A percentile compares a stretch with the other conserved stretches of the same genome.
These are phyloP conservation scores for Cuculus canorus DNA, from an alignment of 2,797 vertebrate genomes.

Conservation along the genomic window DNA sequence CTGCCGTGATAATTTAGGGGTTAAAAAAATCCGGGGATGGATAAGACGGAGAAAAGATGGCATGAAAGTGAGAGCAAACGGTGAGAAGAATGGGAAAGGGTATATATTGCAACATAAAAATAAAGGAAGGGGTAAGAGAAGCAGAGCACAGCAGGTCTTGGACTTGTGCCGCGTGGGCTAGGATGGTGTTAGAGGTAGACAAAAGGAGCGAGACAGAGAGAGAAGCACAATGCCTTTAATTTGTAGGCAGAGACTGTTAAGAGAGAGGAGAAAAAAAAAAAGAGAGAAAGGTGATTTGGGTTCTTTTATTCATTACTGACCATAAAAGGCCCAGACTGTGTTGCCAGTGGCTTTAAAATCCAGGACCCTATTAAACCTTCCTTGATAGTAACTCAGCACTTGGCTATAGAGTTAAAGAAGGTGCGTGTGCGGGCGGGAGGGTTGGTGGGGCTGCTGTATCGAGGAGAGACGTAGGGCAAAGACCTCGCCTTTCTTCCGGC, in stretches of 20 bases:
- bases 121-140: background rate
- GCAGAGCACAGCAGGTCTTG: background rate
- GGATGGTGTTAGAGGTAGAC: conserved; percentile 6
- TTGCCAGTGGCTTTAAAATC: conserved; percentile 74
- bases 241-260: conserved; percentile 67
- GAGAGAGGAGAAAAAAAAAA: background rate
- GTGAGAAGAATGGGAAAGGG: background rate
- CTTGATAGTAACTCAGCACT: conserved; percentile 70
- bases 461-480: background rate
- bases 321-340: conserved; percentile 69
- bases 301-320: conserved; percentile 74
- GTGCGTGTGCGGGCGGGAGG: background rate
- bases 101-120: background rate
- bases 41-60: background rate
- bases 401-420: conserved; percentile 57
- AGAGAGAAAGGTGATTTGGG: conserved; percentile 64
- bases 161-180: background rate
- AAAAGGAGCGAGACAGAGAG: conserved; percentile 10
- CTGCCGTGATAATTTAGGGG: background rate
- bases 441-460: conserved; percentile 22
- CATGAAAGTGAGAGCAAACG: background rate
- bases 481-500: conserved; percentile 47
- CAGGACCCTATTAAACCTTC: conserved; percentile 74
- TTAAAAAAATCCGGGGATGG: background rate
- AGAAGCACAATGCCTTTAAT: conserved; percentile 62